Conservation (phyloP, 2,888 invertebrate species). For the Allolobophora icterica region DNA sequence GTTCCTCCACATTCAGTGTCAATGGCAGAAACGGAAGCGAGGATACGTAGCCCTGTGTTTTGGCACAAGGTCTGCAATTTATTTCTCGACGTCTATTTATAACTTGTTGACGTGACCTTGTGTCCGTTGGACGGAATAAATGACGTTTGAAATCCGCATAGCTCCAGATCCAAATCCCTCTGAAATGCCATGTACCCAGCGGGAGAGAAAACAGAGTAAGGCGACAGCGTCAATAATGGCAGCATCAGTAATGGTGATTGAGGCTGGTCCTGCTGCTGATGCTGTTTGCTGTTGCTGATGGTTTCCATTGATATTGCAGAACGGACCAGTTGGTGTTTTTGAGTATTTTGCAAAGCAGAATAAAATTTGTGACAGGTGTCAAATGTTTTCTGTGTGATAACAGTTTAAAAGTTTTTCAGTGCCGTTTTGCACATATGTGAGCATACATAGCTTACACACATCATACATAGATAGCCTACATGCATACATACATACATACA, state of each 20-base stretch:
- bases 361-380: neutral
- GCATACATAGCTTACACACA: neutral
- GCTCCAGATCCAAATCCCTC: neutral
- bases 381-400: neutral
- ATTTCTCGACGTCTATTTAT: neutral
- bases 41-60: neutral
- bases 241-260: neutral
- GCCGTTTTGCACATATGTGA: neutral
- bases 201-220: neutral
- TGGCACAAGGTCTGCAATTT: slow-evolving; percentile 3
- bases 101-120: neutral
- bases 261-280: neutral
- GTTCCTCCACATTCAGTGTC: neutral
- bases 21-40: neutral
- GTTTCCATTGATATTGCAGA: neutral
- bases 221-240: slow-evolving; percentile 5
- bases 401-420: neutral
- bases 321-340: too few species aligned
- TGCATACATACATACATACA: neutral
- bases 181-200: neutral
- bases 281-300: neutral
- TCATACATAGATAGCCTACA: neutral
- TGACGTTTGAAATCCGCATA: neutral
- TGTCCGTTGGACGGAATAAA: neutral
- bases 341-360: neutral